Base-by-base conservation (phyloP, 2,888 invertebrate genomes). In the Tetragonisca angustula region DNA sequence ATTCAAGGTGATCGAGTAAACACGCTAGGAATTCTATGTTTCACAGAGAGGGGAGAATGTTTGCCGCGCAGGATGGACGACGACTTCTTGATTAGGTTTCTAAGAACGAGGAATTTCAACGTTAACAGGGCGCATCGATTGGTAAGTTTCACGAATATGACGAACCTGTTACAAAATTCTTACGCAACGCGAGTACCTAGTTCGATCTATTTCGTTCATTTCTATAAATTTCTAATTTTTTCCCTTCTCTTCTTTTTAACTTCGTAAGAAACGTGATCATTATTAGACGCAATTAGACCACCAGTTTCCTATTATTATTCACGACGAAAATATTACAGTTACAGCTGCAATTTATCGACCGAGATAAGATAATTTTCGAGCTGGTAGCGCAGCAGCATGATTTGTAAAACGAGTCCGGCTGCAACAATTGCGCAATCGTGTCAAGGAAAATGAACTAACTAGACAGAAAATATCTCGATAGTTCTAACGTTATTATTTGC, bases 1-100 rank as follows among this genome's bases (percentile, higher is more conserved):
- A 5, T 36, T 56, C 36, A 6, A 9, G 56, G 36, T 36, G 2
- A 5, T 24, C 0, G n/a, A 17, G 11, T 2, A 19, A 24, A 2
- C 11, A 13, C 5, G 50, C 4, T 50, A 19, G 17, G 2, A 1
- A 49, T n/a, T 72, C 2, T 54, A 9, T 69, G 52, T 54, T 69
- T 89, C 71, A 49, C 95, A 97, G 98, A 97, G 93, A 96, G 96
- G 83, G 97, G 97, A 56, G 97, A 97, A 91, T 97, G 96, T 93
- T 95, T 95, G 72, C 97, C 97, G 5, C 96, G 97, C 88, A 95
- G 97, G 79, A 97, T 96, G 94, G 98, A 98, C 93, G 97, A 98
- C 91, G 96, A 96, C 36, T 97, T 96, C 93, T 95, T 98, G 78
- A 94, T 97, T 72, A 96, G 97, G 92, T 98, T 97, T 93, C 95